These are phyloP conservation scores for Agriotes lineatus DNA, from an alignment of 2,888 invertebrate species.

Conservation along the genomic window DNA sequence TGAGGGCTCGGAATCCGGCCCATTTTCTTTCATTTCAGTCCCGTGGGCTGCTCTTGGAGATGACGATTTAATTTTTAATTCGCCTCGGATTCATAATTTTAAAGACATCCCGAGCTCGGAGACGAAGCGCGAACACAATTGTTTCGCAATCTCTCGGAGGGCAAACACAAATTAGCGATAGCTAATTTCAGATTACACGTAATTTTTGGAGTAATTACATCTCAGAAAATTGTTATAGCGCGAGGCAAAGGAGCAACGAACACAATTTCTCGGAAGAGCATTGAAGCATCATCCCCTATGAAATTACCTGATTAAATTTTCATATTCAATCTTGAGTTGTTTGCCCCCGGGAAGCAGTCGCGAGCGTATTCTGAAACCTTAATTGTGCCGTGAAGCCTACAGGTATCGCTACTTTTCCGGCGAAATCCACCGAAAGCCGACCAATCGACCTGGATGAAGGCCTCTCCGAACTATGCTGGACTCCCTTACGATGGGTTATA, in stretches of 20 bases:
- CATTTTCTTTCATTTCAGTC: slow-evolving; percentile 11
- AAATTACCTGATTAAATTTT: slow-evolving; percentile 83
- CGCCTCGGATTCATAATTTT: slow-evolving; percentile 10
- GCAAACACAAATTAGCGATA: slow-evolving; percentile 44
- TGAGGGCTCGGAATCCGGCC: background rate
- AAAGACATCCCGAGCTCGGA: slow-evolving; percentile 15
- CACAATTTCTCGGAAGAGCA: slow-evolving; percentile 61
- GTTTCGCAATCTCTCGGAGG: slow-evolving; percentile 24
- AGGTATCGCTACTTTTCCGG: slow-evolving; percentile 44
- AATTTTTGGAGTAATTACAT: slow-evolving; percentile 52
- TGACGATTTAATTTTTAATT: slow-evolving; percentile 26
- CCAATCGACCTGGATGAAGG: slow-evolving; percentile 40
- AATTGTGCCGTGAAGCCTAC: slow-evolving; percentile 46
- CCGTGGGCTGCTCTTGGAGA: background rate
- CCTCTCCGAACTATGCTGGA: slow-evolving; percentile 26
- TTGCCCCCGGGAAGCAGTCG: slow-evolving; percentile 70
- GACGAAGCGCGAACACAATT: slow-evolving; percentile 20
- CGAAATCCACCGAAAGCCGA: slow-evolving; percentile 32
- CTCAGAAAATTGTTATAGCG: slow-evolving; percentile 45
- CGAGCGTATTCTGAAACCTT: slow-evolving; percentile 51
- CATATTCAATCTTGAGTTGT: slow-evolving; percentile 84
- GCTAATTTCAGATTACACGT: slow-evolving; percentile 52
- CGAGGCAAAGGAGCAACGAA: slow-evolving; percentile 51
- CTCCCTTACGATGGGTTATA: background rate
- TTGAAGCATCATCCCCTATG: slow-evolving; percentile 70